Evolutionary conservation across 2,888 invertebrate species (phyloP).

Genomic region (Acrobasis repandana): DNA sequence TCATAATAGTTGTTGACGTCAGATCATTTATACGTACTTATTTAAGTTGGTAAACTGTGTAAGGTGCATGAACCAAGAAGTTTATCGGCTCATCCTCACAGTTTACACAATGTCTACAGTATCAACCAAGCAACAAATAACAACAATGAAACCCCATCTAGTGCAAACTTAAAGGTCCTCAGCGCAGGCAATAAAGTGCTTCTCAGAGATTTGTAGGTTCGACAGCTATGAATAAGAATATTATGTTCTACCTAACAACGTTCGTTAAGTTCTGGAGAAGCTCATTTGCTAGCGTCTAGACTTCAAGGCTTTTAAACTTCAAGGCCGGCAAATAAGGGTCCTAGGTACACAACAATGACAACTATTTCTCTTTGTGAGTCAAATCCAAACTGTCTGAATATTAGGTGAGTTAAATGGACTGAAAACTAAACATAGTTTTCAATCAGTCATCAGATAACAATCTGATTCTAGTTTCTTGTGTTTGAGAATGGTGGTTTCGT

Average conservation of each 20-base stretch:
- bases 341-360: not conserved
- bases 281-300: constrained; percentile 1
- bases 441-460: too few species aligned
- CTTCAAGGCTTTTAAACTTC: not conserved
- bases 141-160: not conserved
- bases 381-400: too few species aligned
- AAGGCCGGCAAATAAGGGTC: not conserved
- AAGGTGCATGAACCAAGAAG: too few species aligned
- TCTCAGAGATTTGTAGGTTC: constrained; percentile 1
- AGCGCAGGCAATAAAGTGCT: not conserved
- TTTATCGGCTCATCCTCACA: not conserved
- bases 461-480: too few species aligned
- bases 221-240: not conserved
- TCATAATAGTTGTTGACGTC: too few species aligned
- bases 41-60: too few species aligned
- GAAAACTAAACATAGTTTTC: too few species aligned
- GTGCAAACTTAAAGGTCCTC: not conserved
- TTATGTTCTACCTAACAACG: constrained; percentile 6
- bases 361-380: too few species aligned
- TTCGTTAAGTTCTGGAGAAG: not conserved
- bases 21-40: too few species aligned
- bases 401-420: too few species aligned
- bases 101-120: not conserved
- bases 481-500: too few species aligned
- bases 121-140: not conserved